These are phyloP conservation scores for Anolis sagrei DNA, from an alignment of 2,113 vertebrate genomes.

Conservation along the genomic window DNA sequence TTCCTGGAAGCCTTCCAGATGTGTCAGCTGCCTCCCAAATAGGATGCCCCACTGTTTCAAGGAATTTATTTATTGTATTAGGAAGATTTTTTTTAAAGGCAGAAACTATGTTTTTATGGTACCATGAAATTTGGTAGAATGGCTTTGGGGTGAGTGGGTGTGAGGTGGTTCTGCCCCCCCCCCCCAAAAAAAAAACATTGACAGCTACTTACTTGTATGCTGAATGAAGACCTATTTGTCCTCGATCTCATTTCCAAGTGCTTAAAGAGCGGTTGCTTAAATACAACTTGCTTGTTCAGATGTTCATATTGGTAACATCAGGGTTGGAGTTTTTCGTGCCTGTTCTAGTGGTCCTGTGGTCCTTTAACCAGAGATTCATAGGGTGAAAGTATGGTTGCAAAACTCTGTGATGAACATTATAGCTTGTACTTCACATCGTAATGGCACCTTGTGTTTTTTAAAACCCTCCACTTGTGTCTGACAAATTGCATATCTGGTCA, in stretches of 20 bases:
- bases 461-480: not conserved
- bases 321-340: not conserved
- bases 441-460: not conserved
- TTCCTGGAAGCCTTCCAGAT: not conserved
- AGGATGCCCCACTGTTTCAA: not conserved
- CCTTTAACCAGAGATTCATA: not conserved
- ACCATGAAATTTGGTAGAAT: not conserved
- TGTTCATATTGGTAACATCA: not conserved
- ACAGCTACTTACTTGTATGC: too few species aligned
- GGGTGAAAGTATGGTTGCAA: too few species aligned
- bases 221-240: too few species aligned
- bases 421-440: not conserved
- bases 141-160: not conserved
- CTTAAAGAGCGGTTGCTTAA: not conserved
- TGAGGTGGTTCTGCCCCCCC: too few species aligned
- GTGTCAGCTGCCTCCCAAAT: not conserved
- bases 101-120: too few species aligned
- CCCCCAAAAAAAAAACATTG: too few species aligned
- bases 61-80: too few species aligned
- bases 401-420: not conserved
- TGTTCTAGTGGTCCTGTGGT: too few species aligned
- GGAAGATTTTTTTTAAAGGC: too few species aligned
- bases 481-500: not conserved
- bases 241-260: too few species aligned
- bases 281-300: not conserved